Evolutionary conservation across 2,888 invertebrate genomes (phyloP).

Genomic region (Agrenia bidenticulata): DNA sequence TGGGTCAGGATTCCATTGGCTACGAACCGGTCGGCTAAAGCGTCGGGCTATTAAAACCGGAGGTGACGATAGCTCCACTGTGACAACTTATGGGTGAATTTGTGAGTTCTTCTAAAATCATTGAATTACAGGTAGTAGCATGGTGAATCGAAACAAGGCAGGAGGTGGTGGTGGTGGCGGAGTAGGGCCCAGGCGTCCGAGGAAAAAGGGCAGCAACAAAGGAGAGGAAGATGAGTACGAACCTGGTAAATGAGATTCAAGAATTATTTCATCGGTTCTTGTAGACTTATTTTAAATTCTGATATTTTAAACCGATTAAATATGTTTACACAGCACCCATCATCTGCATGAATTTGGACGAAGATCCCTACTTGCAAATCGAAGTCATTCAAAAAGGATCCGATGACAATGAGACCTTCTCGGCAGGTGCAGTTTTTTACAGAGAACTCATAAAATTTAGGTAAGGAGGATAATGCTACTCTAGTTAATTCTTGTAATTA

Average conservation of each 20-base stretch:
- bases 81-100: too few species aligned
- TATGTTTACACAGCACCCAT: conserved; percentile 9
- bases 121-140: conserved; percentile 2
- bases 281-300: not conserved
- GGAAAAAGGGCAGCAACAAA: not conserved
- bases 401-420: conserved; percentile 70
- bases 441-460: too few species aligned
- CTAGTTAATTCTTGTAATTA: too few species aligned
- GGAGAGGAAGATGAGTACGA: conserved; percentile 54
- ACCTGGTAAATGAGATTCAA: conserved; percentile 55
- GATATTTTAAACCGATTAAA: too few species aligned
- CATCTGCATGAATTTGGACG: conserved; percentile 49
- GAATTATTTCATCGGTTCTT: too few species aligned
- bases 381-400: conserved; percentile 72
- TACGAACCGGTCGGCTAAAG: conserved; percentile 61
- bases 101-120: too few species aligned
- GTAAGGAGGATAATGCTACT: too few species aligned
- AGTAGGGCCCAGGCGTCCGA: conserved; percentile 25
- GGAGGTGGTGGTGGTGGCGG: conserved; percentile 42
- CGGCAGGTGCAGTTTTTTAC: conserved; percentile 75
- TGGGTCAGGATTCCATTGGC: conserved; percentile 83
- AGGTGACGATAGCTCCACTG: too few species aligned
- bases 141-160: conserved; percentile 31
- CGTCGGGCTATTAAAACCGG: conserved; percentile 45
- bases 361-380: conserved; percentile 67